Base-by-base conservation (phyloP, 2,113 vertebrate species). In the Lepisosteus oculatus region DNA sequence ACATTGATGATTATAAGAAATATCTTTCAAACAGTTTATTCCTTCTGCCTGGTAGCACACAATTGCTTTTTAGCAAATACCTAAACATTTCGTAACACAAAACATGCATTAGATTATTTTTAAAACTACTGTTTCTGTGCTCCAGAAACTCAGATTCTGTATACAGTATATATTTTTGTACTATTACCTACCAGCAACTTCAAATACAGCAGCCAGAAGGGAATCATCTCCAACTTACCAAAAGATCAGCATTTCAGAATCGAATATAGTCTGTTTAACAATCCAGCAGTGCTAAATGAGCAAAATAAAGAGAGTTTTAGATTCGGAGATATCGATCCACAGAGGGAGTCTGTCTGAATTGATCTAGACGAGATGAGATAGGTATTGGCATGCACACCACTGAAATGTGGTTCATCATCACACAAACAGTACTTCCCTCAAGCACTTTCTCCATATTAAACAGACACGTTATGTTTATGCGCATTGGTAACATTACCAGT, bases 1-100 rank as follows among this genome's bases (percentile, higher is more conserved):
- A 89, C 89, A 84, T 85, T 73, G 88, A 90, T 88, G 80, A 67
- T 77, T 67, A 78, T 73, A 79, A 5, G 5, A 6, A 9, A 9
- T 9, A 51, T 51, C 5, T 51, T 51, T 5, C 9, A 0, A 51
- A 51, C 47, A 5, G 47, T 9, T 6, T 51, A 51, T 9, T 51
- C 5, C 9, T 51, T 51, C 47, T 51, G 47, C 47, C 9, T 51
- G 47, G 0, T 1, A 51, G 9, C 5, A 51, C 47, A 51, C 9
- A 51, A 51, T 51, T 51, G 47, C 5, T 51, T 51, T 2, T 2
- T 51, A 3, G 47, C 3, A 2, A 51, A 6, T 51, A 51, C 47
- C 9, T 61, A 71, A 74, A 63, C 69, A 72, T 71, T 73, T 67
- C 47, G 5, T 1, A 51, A 51, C 9, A 56, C 55, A 69, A 29